Percentiles rank a stretch among this genome's conserved stretches.
phyloP scores from a whole-genome alignment of 2,888 invertebrate species.

The Amitus sp. region DNA sequence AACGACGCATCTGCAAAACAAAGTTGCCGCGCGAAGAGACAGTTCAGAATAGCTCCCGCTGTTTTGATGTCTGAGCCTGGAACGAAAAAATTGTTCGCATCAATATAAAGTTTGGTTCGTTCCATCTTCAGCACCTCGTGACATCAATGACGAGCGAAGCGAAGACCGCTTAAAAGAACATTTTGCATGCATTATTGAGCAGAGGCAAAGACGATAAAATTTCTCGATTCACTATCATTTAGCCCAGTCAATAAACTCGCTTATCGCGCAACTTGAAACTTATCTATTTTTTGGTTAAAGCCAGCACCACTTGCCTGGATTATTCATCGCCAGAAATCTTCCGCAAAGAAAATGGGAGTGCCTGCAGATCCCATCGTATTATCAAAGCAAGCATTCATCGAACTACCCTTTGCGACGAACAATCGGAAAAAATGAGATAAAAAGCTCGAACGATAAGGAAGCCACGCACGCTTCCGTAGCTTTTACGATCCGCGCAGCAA shows the following conservation, averaged over 20 bases:
- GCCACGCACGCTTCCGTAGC: conserved; percentile 39
- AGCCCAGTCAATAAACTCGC: conserved; percentile 23
- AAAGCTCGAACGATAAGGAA: conserved; percentile 21
- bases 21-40: conserved; percentile 86
- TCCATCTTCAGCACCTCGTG: too few species aligned
- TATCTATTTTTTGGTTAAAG: conserved; percentile 18
- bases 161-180: background rate
- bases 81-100: background rate
- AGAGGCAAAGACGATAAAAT: background rate
- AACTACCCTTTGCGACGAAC: conserved; percentile 9
- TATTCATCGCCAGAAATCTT: conserved; percentile 20
- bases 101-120: too few species aligned
- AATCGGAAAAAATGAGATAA: conserved; percentile 31
- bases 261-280: conserved; percentile 30
- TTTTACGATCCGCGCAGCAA: conserved; percentile 50
- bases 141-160: background rate
- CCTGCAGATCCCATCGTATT: conserved; percentile 27
- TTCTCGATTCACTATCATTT: too few species aligned
- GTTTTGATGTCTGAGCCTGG: conserved; percentile 84
- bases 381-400: conserved; percentile 28
- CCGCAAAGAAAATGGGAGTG: conserved; percentile 24
- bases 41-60: conserved; percentile 85
- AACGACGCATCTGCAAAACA: conserved; percentile 92
- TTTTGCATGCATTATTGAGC: background rate
- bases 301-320: conserved; percentile 23